Base-by-base conservation (phyloP, 2,797 vertebrate species). In the Propithecus deckenii region DNA sequence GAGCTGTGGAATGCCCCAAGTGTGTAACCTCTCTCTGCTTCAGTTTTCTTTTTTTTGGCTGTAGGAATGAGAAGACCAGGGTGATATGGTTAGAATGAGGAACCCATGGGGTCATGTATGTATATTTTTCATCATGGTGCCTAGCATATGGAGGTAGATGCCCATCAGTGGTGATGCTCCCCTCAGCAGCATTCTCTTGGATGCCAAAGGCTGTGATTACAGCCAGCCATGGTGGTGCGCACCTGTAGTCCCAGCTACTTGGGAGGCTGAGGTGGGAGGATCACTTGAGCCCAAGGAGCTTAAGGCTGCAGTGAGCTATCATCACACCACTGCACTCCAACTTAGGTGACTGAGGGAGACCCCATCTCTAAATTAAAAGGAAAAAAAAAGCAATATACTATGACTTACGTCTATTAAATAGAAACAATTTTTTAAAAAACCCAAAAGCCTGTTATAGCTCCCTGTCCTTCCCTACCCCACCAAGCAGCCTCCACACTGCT, bases 101-200 rank as follows among this genome's bases (percentile, higher is more conserved):
- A 30, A 28, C 0, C 3, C n/a, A 7, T 10, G 30, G 50, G 72
- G 38, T 48, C 15, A 0, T 0, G 9, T 1, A 3, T 1, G 8
- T 32, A 15, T 35, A 30, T 61, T 88, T 84, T 35, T 50, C 46
- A 28, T 48, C 23, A 0, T 0, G 14, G 46, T 30, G 35, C 93
- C 67, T 57, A 30, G 55, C 46, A 30, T 20, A 20, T 1, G n/a
- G 67, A 48, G 41, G 57, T 1, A 35, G 67, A 59, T 1, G n/a
- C 22, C 71, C 59, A 50, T 20, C 7, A 14, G n/a, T 4, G 28
- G 57, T 7, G 35, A 41, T 1, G 14, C n/a, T 43, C 5, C 20
- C 30, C n/a, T 67, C 22, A 5, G 67, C 4, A 5, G 65, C 4
- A 30, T 32, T 85, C 81, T 55, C 61, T 25, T 43, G 50, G 30